Conservation (phyloP, 1,140 invertebrate genomes). For the Macrosteles quadrilineatus region DNA sequence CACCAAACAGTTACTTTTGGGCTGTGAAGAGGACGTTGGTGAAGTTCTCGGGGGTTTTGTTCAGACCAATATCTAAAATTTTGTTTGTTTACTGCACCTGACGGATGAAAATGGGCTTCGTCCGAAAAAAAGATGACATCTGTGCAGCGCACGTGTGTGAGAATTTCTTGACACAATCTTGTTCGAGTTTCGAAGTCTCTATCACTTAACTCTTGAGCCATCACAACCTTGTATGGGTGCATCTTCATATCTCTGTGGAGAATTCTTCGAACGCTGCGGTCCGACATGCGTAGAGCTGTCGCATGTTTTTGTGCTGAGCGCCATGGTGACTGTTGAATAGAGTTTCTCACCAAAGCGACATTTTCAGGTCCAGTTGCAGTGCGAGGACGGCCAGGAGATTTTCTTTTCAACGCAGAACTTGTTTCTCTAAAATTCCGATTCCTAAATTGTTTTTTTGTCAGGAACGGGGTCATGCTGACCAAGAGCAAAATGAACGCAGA, state of each 20-base stretch:
- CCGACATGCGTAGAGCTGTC: slow-evolving; percentile 32
- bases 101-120: neutral
- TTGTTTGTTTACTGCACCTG: neutral
- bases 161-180: slow-evolving; percentile 9
- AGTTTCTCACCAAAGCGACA: slow-evolving; percentile 30
- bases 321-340: slow-evolving; percentile 30
- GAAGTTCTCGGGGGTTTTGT: neutral
- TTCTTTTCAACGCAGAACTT: slow-evolving; percentile 38
- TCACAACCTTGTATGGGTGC: slow-evolving; percentile 31
- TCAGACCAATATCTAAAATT: neutral
- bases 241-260: slow-evolving; percentile 31
- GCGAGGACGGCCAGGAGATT: slow-evolving; percentile 25
- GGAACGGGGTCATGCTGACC: slow-evolving; percentile 33
- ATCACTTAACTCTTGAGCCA: slow-evolving; percentile 29
- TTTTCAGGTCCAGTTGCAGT: slow-evolving; percentile 34
- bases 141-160: neutral
- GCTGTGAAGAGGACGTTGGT: neutral
- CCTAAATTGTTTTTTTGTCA: slow-evolving; percentile 32
- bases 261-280: slow-evolving; percentile 33
- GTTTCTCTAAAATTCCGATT: slow-evolving; percentile 37
- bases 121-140: neutral
- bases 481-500: slow-evolving; percentile 30
- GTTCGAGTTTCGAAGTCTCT: slow-evolving; percentile 25
- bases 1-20: too few species aligned
- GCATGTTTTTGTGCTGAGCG: slow-evolving; percentile 37